phyloP scores from a whole-genome alignment of 1,140 invertebrate genomes.

The Oedothorax gibbosus region DNA sequence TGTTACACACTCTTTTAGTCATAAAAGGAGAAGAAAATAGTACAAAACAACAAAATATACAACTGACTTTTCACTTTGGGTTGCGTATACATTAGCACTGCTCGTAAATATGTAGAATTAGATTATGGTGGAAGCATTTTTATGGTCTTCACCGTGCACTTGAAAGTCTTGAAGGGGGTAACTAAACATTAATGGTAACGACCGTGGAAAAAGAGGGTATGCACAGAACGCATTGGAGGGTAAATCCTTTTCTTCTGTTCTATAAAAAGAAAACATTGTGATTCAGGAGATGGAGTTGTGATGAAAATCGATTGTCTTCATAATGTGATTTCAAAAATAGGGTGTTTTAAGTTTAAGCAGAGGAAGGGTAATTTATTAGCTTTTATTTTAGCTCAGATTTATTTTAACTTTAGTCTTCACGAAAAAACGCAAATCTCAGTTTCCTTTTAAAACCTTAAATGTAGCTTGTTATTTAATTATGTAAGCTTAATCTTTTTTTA shows the following conservation, averaged over 20 bases:
- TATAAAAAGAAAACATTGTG: background rate
- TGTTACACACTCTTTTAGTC: background rate
- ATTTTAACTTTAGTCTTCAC: background rate
- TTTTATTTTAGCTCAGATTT: background rate
- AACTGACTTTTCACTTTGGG: background rate
- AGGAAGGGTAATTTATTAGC: background rate
- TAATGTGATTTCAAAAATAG: background rate
- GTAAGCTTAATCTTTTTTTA: too few species aligned
- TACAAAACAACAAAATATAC: background rate
- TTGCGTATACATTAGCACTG: background rate
- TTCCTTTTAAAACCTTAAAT: too few species aligned
- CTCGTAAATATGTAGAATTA: background rate
- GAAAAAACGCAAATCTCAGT: background rate
- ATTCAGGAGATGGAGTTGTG: background rate
- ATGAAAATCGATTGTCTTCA: background rate
- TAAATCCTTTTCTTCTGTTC: slow-evolving; percentile 17
- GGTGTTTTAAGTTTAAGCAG: background rate
- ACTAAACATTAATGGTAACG: slow-evolving; percentile 15
- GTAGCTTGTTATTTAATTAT: too few species aligned
- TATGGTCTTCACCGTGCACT: slow-evolving; percentile 14
- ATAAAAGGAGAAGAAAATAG: background rate
- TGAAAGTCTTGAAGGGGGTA: slow-evolving; percentile 2
- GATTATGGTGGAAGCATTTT: slow-evolving; percentile 16
- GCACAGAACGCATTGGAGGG: background rate
- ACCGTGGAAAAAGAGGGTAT: background rate